A percentile compares a stretch with the other conserved stretches of the same genome.
phyloP scores from a whole-genome alignment of 2,888 invertebrate genomes.

The Periphyllus acericola region DNA sequence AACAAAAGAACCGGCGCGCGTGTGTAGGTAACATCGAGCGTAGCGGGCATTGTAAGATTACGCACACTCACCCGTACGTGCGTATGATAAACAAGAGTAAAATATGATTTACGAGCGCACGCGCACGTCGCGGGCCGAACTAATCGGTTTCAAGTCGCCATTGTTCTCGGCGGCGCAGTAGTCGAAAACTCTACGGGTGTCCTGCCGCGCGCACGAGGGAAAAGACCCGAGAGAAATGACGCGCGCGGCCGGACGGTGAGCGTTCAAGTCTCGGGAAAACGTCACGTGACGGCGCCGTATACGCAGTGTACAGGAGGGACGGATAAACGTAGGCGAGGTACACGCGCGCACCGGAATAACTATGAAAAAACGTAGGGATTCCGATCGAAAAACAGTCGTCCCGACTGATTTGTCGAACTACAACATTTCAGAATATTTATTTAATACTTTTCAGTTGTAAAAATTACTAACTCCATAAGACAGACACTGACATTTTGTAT shows the following conservation, averaged over 20 bases:
- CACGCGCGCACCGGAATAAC: too few relatives aligned
- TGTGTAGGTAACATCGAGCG: background rate
- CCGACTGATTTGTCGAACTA: too few relatives aligned
- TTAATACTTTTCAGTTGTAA: too few relatives aligned
- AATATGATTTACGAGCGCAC: conserved; percentile 25
- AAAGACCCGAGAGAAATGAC: background rate
- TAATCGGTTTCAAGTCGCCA: conserved; percentile 39
- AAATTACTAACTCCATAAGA: too few relatives aligned
- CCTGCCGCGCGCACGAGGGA: background rate
- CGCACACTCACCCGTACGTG: too few relatives aligned
- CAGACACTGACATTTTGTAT: too few relatives aligned
- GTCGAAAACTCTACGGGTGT: background rate
- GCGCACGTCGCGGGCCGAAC: background rate
- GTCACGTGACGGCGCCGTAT: too few relatives aligned
- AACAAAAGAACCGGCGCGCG: conserved; percentile 28
- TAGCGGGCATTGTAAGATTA: background rate
- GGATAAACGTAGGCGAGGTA: too few relatives aligned
- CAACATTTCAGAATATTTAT: too few relatives aligned
- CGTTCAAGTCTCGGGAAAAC: background rate
- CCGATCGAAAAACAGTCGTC: too few relatives aligned
- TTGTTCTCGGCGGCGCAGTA: conserved; percentile 6
- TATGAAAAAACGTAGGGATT: too few relatives aligned
- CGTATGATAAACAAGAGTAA: background rate
- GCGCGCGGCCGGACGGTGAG: background rate
- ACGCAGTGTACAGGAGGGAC: too few relatives aligned